Evolutionary conservation across 2,113 vertebrate genomes (phyloP).

Genomic region (Daubentonia madagascariensis): DNA sequence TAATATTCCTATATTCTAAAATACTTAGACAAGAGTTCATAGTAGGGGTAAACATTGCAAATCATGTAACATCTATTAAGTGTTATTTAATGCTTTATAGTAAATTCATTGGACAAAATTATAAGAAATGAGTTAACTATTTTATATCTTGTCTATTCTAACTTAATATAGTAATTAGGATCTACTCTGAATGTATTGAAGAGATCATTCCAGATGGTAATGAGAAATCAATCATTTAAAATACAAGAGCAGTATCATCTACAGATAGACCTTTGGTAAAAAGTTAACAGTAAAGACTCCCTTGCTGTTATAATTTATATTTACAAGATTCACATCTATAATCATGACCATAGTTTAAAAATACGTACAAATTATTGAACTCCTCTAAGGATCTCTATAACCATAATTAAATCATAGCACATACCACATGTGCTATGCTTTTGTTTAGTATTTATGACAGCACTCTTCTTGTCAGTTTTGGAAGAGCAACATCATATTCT

Average conservation of each 20-base stretch:
- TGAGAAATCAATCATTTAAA: background rate
- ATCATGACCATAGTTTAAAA: background rate
- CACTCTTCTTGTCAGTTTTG: background rate
- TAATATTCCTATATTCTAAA: background rate
- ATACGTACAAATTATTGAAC: background rate
- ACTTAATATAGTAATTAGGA: background rate
- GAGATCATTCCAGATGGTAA: background rate
- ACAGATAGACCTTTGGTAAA: background rate
- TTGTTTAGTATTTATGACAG: slow-evolving; percentile 2
- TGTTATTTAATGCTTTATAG: background rate
- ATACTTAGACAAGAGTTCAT: background rate
- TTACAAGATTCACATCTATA: background rate
- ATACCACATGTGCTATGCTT: background rate
- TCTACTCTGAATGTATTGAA: background rate
- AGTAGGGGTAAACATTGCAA: background rate
- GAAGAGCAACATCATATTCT: background rate
- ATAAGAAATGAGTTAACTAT: background rate
- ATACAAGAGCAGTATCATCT: background rate
- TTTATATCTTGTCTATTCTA: background rate
- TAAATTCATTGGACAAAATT: background rate
- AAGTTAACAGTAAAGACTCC: background rate
- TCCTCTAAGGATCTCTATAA: background rate
- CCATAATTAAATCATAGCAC: background rate
- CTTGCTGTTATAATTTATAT: background rate
- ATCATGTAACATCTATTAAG: background rate